Evolutionary conservation across 2,113 vertebrate species (phyloP), one percentile per base, ranked within the genome.

Genomic region (Phainopepla nitens): DNA sequence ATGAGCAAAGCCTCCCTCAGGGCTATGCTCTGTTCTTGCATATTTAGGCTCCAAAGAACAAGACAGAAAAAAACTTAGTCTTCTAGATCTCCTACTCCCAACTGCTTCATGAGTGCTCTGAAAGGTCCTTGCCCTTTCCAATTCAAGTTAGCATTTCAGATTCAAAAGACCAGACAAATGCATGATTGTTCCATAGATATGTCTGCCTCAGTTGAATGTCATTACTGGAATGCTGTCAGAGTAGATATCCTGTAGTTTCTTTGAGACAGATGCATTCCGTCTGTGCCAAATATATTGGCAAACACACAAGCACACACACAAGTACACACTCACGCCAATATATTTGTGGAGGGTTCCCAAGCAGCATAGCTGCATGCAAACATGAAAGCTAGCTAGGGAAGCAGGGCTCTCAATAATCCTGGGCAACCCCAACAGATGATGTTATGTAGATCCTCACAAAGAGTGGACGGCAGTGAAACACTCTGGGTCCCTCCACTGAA

Each of bases 211-310:
- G 79, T 57, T 94, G 79, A 96, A 92, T 96, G 93, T 92, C 87
- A 92, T 88, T 95, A 72, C 85, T 94, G 87, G 90, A 94, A 91
- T 95, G 84, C 82, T 91, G 75, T 96, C 90, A 93, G 94, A 73
- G 91, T 41, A 82, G 71, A 93, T 90, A 89, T 85, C 84, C 84
- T 69, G 78, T 80, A 69, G 91, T 87, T 96, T 94, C 79, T 93
- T 85, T 88, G 73, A 95, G 87, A 53, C 84, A 95, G 78, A 94
- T 90, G 78, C 50, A 96, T 96, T 85, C 62, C 95, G 50, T 42
- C 73, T 51, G 50, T 85, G 93, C 94, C 93, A 95, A 87, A 82
- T 1, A 8, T 91, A 76, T 61, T 97, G 94, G 89, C 91, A 91
- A 94, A 92, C 41, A 72, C 71, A 54, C 47, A 78, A 66, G 86